These are phyloP conservation scores for Sipunculus nudus DNA, from an alignment of 2,888 invertebrate genomes.

Conservation along the genomic window DNA sequence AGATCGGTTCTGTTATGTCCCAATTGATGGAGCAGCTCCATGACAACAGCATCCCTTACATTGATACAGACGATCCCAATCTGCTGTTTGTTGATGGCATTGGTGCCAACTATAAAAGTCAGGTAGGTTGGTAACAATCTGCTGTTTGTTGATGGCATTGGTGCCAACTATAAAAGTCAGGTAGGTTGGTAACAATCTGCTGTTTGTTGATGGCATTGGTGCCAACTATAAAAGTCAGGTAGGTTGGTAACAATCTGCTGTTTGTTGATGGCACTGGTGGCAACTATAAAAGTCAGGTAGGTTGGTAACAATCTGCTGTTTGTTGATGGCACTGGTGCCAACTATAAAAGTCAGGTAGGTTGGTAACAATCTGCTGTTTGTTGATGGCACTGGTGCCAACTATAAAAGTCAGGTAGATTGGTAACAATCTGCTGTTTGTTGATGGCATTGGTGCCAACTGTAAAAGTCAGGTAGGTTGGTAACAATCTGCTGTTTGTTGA, in stretches of 20 bases:
- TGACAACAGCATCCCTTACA: slow-evolving; percentile 50
- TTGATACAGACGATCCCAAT: slow-evolving; percentile 12
- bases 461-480: too few relatives aligned
- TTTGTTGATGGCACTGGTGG: slow-evolving; percentile 48
- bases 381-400: too few relatives aligned
- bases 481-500: too few relatives aligned
- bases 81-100: slow-evolving; percentile 40
- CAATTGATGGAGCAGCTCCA: slow-evolving; percentile 53
- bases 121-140: slow-evolving; percentile 32
- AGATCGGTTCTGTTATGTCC: too few relatives aligned
- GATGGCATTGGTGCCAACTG: too few relatives aligned
- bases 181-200: slow-evolving; percentile 18
- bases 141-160: slow-evolving; percentile 43
- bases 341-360: too few relatives aligned
- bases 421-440: too few relatives aligned
- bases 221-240: slow-evolving; percentile 56
- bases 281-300: slow-evolving; percentile 54
- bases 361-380: too few relatives aligned
- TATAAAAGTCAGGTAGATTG: too few relatives aligned
- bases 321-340: too few relatives aligned
- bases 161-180: slow-evolving; percentile 56
- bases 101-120: slow-evolving; percentile 55
- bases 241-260: background rate
- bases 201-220: slow-evolving; percentile 45
- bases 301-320: too few relatives aligned